Conservation (phyloP, 2,888 invertebrate genomes). For the Synanthedon andrenaeformis region DNA sequence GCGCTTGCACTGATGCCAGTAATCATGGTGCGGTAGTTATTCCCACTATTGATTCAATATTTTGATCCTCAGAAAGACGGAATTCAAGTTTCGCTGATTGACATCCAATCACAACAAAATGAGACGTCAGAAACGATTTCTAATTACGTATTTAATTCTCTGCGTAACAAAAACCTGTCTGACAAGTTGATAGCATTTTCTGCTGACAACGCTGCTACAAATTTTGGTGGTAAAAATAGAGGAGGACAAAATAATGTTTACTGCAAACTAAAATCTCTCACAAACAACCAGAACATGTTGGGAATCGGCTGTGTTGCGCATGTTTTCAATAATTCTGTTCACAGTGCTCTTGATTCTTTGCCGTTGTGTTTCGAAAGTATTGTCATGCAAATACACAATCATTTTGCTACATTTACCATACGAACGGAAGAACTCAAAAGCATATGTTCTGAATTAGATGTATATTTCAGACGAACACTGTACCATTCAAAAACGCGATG, state of each 20-base stretch:
- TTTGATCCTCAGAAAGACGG: not conserved
- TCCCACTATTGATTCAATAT: conserved; percentile 1
- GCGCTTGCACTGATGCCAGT: not conserved
- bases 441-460: conserved; percentile 3
- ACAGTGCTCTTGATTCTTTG: conserved; percentile 1
- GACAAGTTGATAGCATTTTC: conserved; percentile 1
- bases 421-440: conserved; percentile 5
- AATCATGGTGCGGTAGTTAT: conserved; percentile 2
- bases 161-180: conserved; percentile 1
- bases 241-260: not conserved
- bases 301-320: not conserved
- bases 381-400: conserved; percentile 3
- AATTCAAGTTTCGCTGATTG: not conserved
- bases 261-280: conserved; percentile 1
- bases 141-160: not conserved
- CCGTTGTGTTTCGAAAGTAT: conserved; percentile 4
- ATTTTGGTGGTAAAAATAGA: conserved; percentile 1
- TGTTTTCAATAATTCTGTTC: not conserved
- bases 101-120: not conserved
- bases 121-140: not conserved
- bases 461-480: conserved; percentile 3
- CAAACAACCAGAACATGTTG: not conserved
- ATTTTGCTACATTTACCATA: conserved; percentile 4
- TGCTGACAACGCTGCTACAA: not conserved
- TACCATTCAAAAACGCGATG: conserved; percentile 5